Base-by-base conservation (phyloP, 1,140 invertebrate genomes). In the Drosophila carrolli region DNA sequence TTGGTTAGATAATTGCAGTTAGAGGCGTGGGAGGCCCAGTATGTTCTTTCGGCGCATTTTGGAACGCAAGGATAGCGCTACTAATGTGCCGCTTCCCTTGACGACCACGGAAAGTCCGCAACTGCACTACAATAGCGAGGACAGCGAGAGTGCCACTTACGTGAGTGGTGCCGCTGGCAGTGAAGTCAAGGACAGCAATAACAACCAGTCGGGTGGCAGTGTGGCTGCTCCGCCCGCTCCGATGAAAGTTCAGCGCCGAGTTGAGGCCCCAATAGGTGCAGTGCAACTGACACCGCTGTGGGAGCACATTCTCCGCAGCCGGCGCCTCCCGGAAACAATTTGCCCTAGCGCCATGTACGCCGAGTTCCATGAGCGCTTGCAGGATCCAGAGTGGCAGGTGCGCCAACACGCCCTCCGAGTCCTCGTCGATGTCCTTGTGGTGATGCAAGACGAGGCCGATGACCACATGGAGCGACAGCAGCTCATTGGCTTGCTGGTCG, bases 311-410 rank as follows among this genome's bases (percentile, higher is more conserved):
- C 93, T 96, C 53, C 91, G 94, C 88, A 95, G 94, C 54, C 93
- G 93, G 40, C 93, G 93, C 38, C 82, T 95, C 14, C 94, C 94
- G 43, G 94, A 94, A 14, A 94, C 95, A 58, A 93, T 96, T 16
- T 94, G 96, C 83, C 93, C 94, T 0, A 91, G 92, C 44, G 92
- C 94, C 48, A 94, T 96, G 47, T 96, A 96, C 81, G 80, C 93
- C 10, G 95, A 96, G 62, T 94, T 97, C 76, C 93, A 94, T 23
- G 94, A 95, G 48, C 93, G 96, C 40, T 93, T 97, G n/a, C 94
- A 94, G 40, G 95, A 96, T 92, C 96, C 96, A 0, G 96, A 97
- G 92, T 96, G 96, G 95, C 95, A 96, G 91, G 96, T 97, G 14
- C 94, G 96, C 4, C 95, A 96, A 47, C 96, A 97, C 85, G 96